These are phyloP conservation scores for Sinocyclocheilus rhinocerous DNA, from an alignment of 2,113 vertebrate genomes.

Conservation along the genomic window DNA sequence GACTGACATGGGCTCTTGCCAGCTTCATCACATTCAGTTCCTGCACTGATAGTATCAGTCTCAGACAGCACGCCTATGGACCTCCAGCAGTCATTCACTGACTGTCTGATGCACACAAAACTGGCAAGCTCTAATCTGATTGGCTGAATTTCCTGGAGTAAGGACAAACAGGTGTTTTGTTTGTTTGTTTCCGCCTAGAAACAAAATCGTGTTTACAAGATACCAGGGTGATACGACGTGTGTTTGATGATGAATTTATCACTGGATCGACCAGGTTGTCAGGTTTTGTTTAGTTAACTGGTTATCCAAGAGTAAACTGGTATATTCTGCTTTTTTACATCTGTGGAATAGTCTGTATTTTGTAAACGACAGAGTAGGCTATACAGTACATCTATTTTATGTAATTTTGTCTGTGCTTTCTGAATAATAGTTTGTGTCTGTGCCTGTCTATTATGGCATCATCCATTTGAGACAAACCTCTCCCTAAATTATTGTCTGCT, in stretches of 20 bases:
- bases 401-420: background rate
- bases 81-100: background rate
- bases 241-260: background rate
- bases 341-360: background rate
- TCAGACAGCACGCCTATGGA: background rate
- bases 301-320: background rate
- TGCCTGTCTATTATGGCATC: background rate
- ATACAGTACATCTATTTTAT: background rate
- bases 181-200: background rate
- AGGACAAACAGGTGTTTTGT: background rate
- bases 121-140: slow-evolving; percentile 12
- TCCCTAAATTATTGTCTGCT: background rate
- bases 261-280: background rate
- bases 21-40: slow-evolving; percentile 21
- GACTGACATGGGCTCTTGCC: background rate
- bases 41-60: background rate
- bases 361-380: background rate
- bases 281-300: background rate
- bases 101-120: slow-evolving; percentile 12
- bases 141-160: background rate
- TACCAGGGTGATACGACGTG: background rate
- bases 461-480: background rate
- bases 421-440: background rate
- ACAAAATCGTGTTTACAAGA: background rate
- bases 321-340: background rate